Evolutionary conservation across 2,797 vertebrate genomes (phyloP), one percentile per base, ranked within the genome.

Genomic region (Gymnoscopelus microlampas): DNA sequence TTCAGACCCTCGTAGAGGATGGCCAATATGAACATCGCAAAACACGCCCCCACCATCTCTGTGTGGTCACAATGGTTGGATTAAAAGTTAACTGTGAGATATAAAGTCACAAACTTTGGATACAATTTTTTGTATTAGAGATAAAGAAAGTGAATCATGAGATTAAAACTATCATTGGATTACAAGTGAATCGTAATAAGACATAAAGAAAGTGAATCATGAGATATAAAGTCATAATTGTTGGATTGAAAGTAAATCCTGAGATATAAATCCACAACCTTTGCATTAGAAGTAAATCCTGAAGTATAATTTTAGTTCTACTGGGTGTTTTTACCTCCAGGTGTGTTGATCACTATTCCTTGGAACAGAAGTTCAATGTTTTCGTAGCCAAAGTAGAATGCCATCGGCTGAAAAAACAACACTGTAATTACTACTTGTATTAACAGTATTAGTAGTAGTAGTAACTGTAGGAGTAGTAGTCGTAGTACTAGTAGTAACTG

Each of bases 31-130:
- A 98, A 98, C 47, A 98, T 95, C 0, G 94, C 96, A 5, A 99
- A 90, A 50, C 97, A 99, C 1, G 97, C 97, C 7, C 94, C 96
- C 0, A 94, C 95, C 98, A 99, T 99, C 90, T 97, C 98, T 99
- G 86, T 51, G 71, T 44, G 39, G 39, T 44, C 8, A 44, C 8
- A 10, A 7, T 39, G 7, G 85, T 85, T 82, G 78, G 63, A 70
- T 1, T 0, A 56, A 10, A 67, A 8, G 44, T 44, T 44, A 8
- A 44, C 9, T 44, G 39, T 10, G 39, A 44, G 9, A 44, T 9
- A 44, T 10, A 44, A 8, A 39, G 5, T 10, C 1, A 9, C 39
- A 8, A 2, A 44, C 39, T 10, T 44, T 44, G 8, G 7, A 44
- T 9, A 44, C 5, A 39, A 39, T 10, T 10, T 9, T 2, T 9